Conservation (phyloP, 2,888 invertebrate genomes). For the Xanthia togata region DNA sequence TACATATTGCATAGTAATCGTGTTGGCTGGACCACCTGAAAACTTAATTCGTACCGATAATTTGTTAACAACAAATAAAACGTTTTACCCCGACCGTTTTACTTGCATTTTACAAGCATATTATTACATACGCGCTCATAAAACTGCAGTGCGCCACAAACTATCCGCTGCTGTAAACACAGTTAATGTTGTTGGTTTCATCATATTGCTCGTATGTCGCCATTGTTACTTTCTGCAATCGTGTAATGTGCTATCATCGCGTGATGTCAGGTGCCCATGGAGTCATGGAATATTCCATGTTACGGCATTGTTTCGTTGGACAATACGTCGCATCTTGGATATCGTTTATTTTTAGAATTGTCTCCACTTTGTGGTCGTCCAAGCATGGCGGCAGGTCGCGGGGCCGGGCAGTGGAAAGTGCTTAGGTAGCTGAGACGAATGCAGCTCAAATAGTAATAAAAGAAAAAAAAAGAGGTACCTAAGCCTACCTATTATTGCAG, state of each 20-base stretch:
- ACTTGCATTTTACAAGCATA: slow-evolving; percentile 5
- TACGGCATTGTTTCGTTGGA: slow-evolving; percentile 34
- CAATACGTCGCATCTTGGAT: slow-evolving; percentile 27
- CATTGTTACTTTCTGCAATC: slow-evolving; percentile 53
- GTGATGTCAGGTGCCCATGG: slow-evolving; percentile 39
- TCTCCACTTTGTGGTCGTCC: slow-evolving; percentile 1
- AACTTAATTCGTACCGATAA: not conserved
- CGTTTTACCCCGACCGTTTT: slow-evolving; percentile 6
- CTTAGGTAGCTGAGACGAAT: slow-evolving; percentile 7
- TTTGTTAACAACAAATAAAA: slow-evolving; percentile 9
- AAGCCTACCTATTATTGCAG: too few relatives aligned
- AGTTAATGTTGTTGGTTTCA: slow-evolving; percentile 38
- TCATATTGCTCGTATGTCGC: slow-evolving; percentile 31
- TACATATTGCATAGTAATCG: not conserved
- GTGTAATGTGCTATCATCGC: slow-evolving; percentile 35
- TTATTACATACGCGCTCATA: slow-evolving; percentile 7
- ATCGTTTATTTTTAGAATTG: slow-evolving; percentile 28
- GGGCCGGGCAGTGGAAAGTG: slow-evolving; percentile 35
- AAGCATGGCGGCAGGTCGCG: slow-evolving; percentile 19
- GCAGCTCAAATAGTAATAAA: too few relatives aligned
- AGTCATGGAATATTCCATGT: slow-evolving; percentile 43
- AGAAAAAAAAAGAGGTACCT: too few relatives aligned
- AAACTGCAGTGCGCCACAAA: slow-evolving; percentile 13
- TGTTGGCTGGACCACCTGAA: slow-evolving; percentile 27
- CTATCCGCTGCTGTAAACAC: slow-evolving; percentile 27